Conservation (phyloP, 2,797 vertebrate species). For the Coranthus polyacanthus region DNA sequence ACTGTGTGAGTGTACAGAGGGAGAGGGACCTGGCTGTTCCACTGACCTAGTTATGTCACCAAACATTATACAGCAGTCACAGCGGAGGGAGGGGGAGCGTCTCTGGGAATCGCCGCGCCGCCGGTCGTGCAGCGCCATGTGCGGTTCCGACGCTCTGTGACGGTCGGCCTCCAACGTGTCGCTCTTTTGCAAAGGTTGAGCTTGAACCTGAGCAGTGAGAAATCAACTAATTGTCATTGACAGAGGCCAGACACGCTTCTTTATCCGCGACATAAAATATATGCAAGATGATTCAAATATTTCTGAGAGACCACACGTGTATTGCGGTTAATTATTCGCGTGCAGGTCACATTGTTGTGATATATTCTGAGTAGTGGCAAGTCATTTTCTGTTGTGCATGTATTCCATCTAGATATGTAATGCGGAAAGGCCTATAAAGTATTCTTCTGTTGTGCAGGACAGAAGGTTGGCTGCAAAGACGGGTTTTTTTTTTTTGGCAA, state of each 20-base stretch:
- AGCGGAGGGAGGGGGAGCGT: constrained; percentile 67
- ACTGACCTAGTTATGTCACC: constrained; percentile 90
- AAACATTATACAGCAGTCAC: constrained; percentile 77
- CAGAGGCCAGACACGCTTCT: neutral
- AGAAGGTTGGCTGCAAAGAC: constrained; percentile 21
- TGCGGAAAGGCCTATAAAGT: neutral
- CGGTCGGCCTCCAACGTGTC: constrained; percentile 7
- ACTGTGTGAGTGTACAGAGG: constrained; percentile 74
- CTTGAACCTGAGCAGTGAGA: constrained; percentile 51
- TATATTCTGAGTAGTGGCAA: neutral
- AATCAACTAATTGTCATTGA: neutral
- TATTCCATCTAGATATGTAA: neutral
- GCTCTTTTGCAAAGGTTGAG: constrained; percentile 14
- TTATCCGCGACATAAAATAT: neutral
- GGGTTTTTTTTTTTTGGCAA: constrained; percentile 3
- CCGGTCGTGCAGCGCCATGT: constrained; percentile 65
- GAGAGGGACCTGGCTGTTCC: constrained; percentile 81
- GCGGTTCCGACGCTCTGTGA: constrained; percentile 40
- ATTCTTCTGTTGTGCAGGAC: constrained; percentile 9
- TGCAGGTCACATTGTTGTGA: neutral
- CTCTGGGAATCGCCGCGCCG: constrained; percentile 57
- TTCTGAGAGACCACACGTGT: no score
- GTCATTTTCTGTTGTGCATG: neutral
- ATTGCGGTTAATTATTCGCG: neutral
- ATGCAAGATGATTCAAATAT: no score